Conservation (phyloP, 2,888 invertebrate species). For the Machimus rusticus region DNA sequence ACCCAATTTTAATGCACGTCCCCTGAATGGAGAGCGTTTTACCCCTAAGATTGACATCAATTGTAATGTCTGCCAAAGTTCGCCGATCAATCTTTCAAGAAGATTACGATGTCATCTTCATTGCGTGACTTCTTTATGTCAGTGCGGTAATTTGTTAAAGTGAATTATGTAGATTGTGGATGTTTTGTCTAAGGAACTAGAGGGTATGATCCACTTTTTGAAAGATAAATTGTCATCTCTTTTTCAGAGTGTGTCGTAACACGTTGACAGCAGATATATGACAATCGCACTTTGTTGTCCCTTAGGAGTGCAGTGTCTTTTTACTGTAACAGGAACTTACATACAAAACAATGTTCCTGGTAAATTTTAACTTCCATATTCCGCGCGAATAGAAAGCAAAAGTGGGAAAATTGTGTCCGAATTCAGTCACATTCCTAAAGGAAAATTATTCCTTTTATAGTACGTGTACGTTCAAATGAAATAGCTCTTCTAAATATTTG, state of each 20-base stretch:
- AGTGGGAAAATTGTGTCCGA: background rate
- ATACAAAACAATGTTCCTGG: background rate
- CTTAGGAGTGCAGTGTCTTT: background rate
- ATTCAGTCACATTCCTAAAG: background rate
- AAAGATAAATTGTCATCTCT: conserved; percentile 3
- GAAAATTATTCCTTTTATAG: no score
- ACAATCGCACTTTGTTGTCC: background rate
- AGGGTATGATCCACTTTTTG: background rate
- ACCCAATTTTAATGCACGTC: background rate
- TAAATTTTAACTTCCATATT: background rate
- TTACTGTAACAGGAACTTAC: background rate
- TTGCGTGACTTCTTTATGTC: conserved; percentile 34
- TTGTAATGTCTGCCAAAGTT: conserved; percentile 11
- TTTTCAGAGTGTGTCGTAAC: background rate
- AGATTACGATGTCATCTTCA: conserved; percentile 21
- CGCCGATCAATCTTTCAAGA: conserved; percentile 11
- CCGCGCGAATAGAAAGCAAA: background rate
- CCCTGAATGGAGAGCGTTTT: background rate
- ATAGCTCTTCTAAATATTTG: no score
- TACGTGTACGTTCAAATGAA: no score
- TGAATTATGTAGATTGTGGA: conserved; percentile 25
- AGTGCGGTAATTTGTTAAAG: conserved; percentile 24
- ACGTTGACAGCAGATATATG: background rate
- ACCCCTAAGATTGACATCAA: conserved; percentile 5
- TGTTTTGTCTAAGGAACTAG: background rate